A percentile compares a stretch with the other conserved stretches of the same genome.
These are phyloP conservation scores for Sphaeridia pumilis DNA, from an alignment of 2,888 invertebrate species.

Conservation along the genomic window DNA sequence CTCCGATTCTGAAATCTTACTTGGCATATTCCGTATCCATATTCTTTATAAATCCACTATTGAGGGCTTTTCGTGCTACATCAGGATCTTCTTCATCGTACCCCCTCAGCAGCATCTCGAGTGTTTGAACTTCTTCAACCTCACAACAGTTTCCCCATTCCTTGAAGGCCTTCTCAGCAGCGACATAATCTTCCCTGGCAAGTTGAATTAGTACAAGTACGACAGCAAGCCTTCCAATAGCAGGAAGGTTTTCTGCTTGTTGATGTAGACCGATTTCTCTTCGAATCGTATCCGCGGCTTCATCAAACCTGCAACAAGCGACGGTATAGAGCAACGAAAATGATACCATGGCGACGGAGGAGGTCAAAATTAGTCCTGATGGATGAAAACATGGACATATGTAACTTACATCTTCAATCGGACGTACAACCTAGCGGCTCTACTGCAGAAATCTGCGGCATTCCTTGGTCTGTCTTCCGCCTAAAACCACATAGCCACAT, in stretches of 20 bases:
- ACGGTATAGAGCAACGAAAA: no score
- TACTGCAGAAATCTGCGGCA: constrained; percentile 80
- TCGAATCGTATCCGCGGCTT: constrained; percentile 73
- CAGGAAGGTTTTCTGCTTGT: constrained; percentile 63
- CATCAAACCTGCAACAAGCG: constrained; percentile 55
- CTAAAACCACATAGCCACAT: constrained; percentile 42
- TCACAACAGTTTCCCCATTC: constrained; percentile 83
- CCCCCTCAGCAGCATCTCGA: constrained; percentile 63
- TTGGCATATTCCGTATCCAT: constrained; percentile 82
- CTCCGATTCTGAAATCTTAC: no score
- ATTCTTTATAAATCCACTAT: constrained; percentile 72
- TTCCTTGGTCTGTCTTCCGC: constrained; percentile 73
- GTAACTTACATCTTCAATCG: constrained; percentile 67
- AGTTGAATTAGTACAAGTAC: constrained; percentile 81
- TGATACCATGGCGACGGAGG: not conserved
- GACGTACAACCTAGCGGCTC: constrained; percentile 72
- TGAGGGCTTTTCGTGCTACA: constrained; percentile 45
- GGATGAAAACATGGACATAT: constrained; percentile 1
- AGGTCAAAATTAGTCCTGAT: no score
- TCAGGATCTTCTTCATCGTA: constrained; percentile 81
- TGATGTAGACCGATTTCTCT: constrained; percentile 79
- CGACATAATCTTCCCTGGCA: constrained; percentile 81
- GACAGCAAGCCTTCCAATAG: constrained; percentile 76
- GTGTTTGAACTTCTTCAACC: constrained; percentile 59
- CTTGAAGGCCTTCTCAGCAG: constrained; percentile 86